Evolutionary conservation across 2,113 vertebrate genomes (phyloP).

Genomic region (Hyaena hyaena): DNA sequence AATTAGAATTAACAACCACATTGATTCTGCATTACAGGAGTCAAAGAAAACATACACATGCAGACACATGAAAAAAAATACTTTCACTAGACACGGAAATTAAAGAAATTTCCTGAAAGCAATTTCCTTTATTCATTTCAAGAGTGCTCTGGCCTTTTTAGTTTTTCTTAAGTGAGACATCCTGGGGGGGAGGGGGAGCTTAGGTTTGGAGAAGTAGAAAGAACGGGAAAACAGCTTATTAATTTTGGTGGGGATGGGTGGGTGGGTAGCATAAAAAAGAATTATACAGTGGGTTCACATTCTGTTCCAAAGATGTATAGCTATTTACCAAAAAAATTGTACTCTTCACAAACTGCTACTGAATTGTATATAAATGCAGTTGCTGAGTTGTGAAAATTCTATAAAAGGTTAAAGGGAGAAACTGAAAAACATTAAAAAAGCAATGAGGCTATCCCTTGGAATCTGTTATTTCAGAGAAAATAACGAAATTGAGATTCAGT

Average conservation of each 20-base stretch:
- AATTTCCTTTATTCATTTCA: neutral
- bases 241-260: neutral
- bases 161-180: neutral
- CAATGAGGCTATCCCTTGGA: neutral
- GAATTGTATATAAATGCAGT: conserved; percentile 13
- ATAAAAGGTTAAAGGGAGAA: neutral
- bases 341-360: neutral
- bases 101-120: neutral
- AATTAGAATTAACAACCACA: neutral
- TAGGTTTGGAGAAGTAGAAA: neutral
- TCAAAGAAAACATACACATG: neutral
- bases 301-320: neutral
- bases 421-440: neutral
- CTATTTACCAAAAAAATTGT: neutral
- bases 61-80: neutral
- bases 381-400: neutral
- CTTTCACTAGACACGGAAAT: neutral
- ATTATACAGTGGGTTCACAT: neutral
- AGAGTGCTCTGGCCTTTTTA: neutral
- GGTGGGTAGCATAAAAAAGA: neutral
- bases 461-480: conserved; percentile 34
- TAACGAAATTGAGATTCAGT: neutral
- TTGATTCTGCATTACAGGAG: neutral
- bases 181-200: neutral
- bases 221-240: neutral